These are phyloP conservation scores for Prionace glauca DNA, from an alignment of 2,797 vertebrate genomes.

Conservation along the genomic window DNA sequence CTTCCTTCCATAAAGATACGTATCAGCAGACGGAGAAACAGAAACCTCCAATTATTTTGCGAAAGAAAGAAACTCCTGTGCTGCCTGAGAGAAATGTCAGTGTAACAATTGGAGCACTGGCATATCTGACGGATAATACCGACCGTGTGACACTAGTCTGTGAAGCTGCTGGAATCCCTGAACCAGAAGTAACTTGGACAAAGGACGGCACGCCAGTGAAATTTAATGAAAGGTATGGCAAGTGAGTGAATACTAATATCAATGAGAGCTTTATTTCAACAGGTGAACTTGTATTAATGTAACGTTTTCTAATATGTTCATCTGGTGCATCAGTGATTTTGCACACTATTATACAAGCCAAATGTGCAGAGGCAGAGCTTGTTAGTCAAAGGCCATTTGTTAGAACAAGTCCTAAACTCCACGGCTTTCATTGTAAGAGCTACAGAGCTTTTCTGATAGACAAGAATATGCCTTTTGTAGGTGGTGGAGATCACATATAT, in stretches of 20 bases:
- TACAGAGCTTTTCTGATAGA: neutral
- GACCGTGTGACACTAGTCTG: constrained; percentile 65
- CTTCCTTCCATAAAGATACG: constrained; percentile 42
- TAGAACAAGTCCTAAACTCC: neutral
- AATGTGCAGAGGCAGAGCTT: neutral
- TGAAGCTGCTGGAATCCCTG: constrained; percentile 50
- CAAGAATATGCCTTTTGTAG: neutral
- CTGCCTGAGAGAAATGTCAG: constrained; percentile 67
- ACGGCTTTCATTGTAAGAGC: neutral
- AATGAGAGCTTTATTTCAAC: neutral
- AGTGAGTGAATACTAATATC: constrained; percentile 45
- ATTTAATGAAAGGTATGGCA: constrained; percentile 61
- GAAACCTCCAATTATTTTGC: constrained; percentile 56
- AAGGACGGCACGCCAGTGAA: constrained; percentile 68
- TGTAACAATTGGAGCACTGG: constrained; percentile 59
- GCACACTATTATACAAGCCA: neutral
- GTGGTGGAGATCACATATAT: neutral
- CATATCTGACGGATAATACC: constrained; percentile 67
- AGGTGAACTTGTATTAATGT: too few species aligned
- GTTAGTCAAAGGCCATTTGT: neutral
- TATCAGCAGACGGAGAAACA: constrained; percentile 48
- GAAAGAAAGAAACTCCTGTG: constrained; percentile 54
- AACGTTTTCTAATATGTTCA: neutral
- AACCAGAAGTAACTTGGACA: constrained; percentile 67
- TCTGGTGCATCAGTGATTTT: neutral